phyloP scores from a whole-genome alignment of 2,888 invertebrate genomes.

The Xanthia icteritia region DNA sequence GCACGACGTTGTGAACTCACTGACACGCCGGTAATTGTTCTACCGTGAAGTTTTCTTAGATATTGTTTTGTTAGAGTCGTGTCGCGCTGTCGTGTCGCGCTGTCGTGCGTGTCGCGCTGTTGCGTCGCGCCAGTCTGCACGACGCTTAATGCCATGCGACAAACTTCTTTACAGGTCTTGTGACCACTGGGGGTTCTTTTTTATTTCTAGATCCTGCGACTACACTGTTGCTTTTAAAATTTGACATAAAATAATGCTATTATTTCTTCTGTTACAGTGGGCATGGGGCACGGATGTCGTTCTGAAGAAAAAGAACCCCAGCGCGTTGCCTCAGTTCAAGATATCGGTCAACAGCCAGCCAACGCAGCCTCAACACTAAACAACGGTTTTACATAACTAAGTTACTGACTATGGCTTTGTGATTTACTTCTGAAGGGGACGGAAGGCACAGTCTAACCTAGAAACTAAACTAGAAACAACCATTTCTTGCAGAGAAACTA shows the following conservation, averaged over 20 bases:
- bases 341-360: constrained; percentile 61
- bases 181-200: neutral
- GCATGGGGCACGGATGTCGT: constrained; percentile 81
- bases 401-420: constrained; percentile 11
- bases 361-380: constrained; percentile 15
- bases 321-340: constrained; percentile 75
- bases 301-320: constrained; percentile 74
- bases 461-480: too few species aligned
- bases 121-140: too few species aligned
- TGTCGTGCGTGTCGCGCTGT: too few species aligned
- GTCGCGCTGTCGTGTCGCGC: too few species aligned
- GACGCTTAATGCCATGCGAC: neutral
- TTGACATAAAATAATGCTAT: neutral
- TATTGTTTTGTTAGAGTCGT: too few species aligned
- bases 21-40: too few species aligned
- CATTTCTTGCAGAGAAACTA: too few species aligned
- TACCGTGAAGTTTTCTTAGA: too few species aligned
- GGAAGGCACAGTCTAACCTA: neutral
- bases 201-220: neutral
- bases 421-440: neutral
- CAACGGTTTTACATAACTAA: constrained; percentile 55
- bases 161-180: neutral
- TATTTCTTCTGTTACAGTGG: constrained; percentile 76
- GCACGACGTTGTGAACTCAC: neutral
- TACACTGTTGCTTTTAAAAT: neutral